phyloP scores from a whole-genome alignment of 2,888 invertebrate genomes.

The Andrena minutula region DNA sequence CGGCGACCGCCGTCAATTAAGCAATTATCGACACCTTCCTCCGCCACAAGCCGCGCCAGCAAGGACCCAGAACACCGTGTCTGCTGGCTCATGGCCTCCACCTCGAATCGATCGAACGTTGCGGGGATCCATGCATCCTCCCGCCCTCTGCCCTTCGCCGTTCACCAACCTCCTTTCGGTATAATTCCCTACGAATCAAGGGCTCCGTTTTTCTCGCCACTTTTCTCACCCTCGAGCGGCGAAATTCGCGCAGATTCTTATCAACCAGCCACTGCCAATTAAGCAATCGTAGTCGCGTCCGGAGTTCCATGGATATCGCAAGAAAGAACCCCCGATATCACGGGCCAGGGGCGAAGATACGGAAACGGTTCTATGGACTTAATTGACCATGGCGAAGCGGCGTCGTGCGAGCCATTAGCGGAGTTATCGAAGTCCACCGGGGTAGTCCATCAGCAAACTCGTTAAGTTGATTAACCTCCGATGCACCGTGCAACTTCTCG shows the following conservation, averaged over 20 bases:
- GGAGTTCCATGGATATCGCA: slow-evolving; percentile 8
- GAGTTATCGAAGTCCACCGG: slow-evolving; percentile 63
- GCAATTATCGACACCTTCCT: slow-evolving; percentile 74
- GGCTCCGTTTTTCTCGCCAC: not conserved
- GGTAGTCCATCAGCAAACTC: slow-evolving; percentile 62
- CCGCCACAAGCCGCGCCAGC: slow-evolving; percentile 30
- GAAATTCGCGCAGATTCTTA: slow-evolving; percentile 33
- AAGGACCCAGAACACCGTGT: slow-evolving; percentile 44
- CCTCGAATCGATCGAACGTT: slow-evolving; percentile 1
- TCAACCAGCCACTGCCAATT: slow-evolving; percentile 53
- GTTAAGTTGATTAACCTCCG: slow-evolving; percentile 66
- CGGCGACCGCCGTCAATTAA: slow-evolving; percentile 75
- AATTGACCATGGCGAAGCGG: slow-evolving; percentile 61
- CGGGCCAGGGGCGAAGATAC: slow-evolving; percentile 46
- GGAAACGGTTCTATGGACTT: slow-evolving; percentile 63
- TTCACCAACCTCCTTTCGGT: not conserved
- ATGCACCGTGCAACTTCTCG: slow-evolving; percentile 64
- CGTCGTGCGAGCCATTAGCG: slow-evolving; percentile 63
- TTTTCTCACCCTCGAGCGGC: not conserved
- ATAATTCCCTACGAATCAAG: not conserved
- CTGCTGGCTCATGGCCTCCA: slow-evolving; percentile 62
- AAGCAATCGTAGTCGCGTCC: slow-evolving; percentile 47
- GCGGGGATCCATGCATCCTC: not conserved
- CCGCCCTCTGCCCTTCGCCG: not conserved
- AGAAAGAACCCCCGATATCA: slow-evolving; percentile 35